Evolutionary conservation across 1,140 invertebrate species (phyloP), one percentile per base, ranked within the genome.

Genomic region (Dendroctonus valens): DNA sequence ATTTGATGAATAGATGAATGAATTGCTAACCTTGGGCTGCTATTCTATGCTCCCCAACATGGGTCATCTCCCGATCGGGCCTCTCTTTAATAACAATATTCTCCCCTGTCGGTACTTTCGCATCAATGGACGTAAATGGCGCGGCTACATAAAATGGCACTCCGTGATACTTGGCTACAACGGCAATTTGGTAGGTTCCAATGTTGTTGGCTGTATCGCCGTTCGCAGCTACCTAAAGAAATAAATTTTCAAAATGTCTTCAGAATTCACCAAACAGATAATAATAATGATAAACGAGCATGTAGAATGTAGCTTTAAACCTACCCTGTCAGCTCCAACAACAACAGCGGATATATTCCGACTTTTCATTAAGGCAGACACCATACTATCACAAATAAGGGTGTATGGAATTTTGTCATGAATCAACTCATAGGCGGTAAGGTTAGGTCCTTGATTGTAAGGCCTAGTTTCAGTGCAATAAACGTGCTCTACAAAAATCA

Each of bases 201-300:
- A 99, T 97, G 88, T 99, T 99, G 78, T 99, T 99, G 0, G 97
- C 97, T 3, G 97, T 99, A 79, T 99, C 97, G 3, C 97, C 97
- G 82, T 99, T 99, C 1, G 88, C 85, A 11, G 91, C 94, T 38
- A 97, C 85, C 86, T 87, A 55, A 15, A 61, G 49, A 49, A 52
- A 3, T 6, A 52, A n/a, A 52, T 9, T 52, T 5, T 7, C 6
- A 6, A 11, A 51, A 4, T 12, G 5, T 2, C 12, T 5, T 4
- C 3, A 46, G 42, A 0, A 26, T 26, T 26, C 26, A 1, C 3
- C 26, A 26, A 26, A 3, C 12, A 46, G 8, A 4, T 11, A 46
- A 46, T 4, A 46, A 0, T n/a, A n/a, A n/a, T 12, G 12, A 9
- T 11, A 46, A 46, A 46, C 44, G 44, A 46, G 12, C 8, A 1